phyloP scores from a whole-genome alignment of 2,797 vertebrate species.

The Limnodromus scolopaceus region DNA sequence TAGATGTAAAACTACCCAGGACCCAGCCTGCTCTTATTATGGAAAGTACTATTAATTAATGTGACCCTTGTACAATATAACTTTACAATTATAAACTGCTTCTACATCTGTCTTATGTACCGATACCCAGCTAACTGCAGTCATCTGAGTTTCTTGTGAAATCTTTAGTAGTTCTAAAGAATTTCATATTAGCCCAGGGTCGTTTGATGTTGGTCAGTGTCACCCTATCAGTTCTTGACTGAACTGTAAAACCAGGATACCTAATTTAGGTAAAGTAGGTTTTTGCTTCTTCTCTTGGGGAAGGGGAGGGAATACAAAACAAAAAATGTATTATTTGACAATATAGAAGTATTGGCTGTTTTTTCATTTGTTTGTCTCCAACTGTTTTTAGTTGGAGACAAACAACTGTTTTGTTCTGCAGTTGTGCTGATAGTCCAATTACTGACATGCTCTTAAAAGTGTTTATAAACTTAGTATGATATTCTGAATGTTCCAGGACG shows the following conservation, averaged over 20 bases:
- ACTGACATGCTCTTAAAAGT: background rate
- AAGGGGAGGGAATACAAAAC: background rate
- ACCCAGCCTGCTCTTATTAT: background rate
- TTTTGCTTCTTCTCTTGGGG: background rate
- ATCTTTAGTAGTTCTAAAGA: background rate
- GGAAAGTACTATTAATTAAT: background rate
- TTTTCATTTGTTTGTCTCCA: background rate
- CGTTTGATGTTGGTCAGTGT: background rate
- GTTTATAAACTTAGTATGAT: background rate
- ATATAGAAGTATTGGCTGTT: background rate
- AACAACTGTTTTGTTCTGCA: background rate
- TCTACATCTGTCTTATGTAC: background rate
- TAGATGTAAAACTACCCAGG: background rate
- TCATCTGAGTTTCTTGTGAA: background rate
- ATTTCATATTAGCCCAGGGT: background rate
- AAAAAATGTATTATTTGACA: background rate
- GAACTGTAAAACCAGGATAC: background rate
- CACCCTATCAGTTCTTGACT: background rate
- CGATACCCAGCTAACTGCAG: background rate
- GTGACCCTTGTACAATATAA: background rate
- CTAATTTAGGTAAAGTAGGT: background rate
- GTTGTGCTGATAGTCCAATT: background rate
- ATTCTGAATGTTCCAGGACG: background rate
- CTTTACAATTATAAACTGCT: background rate
- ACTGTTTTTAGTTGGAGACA: background rate